phyloP scores from a whole-genome alignment of 2,113 vertebrate genomes.

The Leptobrachium leishanense region DNA sequence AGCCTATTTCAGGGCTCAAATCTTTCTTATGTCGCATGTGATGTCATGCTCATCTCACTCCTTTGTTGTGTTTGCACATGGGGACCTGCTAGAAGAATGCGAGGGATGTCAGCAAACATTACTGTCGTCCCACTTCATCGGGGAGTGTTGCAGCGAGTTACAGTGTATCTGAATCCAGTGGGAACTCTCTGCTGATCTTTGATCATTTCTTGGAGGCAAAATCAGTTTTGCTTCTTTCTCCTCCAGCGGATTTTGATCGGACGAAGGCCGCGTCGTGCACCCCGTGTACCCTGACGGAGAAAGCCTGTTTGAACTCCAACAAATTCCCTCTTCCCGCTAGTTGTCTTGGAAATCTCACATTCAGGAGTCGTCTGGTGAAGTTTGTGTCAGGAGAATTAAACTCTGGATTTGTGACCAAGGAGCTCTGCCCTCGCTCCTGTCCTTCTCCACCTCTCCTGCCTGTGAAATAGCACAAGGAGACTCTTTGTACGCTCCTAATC shows the following conservation, averaged over 20 bases:
- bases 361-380: slow-evolving; percentile 63
- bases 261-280: not conserved
- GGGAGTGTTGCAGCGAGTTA: not conserved
- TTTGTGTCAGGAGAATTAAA: slow-evolving; percentile 73
- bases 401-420: slow-evolving; percentile 67
- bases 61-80: too few relatives aligned
- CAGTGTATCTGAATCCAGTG: too few relatives aligned
- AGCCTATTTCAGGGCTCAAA: too few relatives aligned
- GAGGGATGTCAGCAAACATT: not conserved
- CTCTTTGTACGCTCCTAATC: slow-evolving; percentile 92
- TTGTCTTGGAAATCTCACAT: slow-evolving; percentile 58
- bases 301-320: slow-evolving; percentile 11
- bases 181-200: not conserved
- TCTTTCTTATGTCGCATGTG: too few relatives aligned
- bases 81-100: not conserved
- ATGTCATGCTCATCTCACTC: too few relatives aligned
- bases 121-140: not conserved
- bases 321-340: slow-evolving; percentile 51
- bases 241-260: not conserved
- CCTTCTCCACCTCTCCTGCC: slow-evolving; percentile 76
- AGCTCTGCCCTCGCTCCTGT: slow-evolving; percentile 65
- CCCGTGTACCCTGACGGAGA: not conserved
- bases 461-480: slow-evolving; percentile 88
- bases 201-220: slow-evolving; percentile 5
- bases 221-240: not conserved